Evolutionary conservation across 1,140 invertebrate species (phyloP).

Genomic region (Thaumatotibia leucotreta): DNA sequence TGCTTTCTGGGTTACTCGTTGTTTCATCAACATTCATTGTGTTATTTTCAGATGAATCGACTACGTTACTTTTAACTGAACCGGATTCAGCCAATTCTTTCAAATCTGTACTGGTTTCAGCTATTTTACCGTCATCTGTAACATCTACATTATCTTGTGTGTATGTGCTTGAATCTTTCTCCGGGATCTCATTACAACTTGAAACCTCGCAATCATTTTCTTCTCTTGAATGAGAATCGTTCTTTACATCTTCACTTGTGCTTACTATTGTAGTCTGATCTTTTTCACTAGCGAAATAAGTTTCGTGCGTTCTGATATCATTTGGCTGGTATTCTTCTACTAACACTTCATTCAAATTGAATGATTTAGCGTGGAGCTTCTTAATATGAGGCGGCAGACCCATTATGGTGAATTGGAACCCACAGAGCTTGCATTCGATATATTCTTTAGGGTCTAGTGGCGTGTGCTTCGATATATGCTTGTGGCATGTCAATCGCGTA

Average conservation of each 20-base stretch:
- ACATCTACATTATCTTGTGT: not conserved
- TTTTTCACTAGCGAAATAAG: not conserved
- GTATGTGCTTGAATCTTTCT: not conserved
- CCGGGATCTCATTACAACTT: not conserved
- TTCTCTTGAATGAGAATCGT: not conserved
- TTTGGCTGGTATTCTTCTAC: constrained; percentile 8
- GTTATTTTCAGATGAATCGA: not conserved
- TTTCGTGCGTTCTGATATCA: not conserved
- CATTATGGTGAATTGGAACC: constrained; percentile 22
- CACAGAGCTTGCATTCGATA: constrained; percentile 28
- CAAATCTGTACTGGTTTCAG: not conserved
- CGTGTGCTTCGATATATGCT: constrained; percentile 18
- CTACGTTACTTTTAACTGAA: not conserved
- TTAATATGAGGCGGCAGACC: constrained; percentile 16
- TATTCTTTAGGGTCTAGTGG: constrained; percentile 18
- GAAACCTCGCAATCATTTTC: not conserved
- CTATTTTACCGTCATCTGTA: not conserved
- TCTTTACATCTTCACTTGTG: not conserved
- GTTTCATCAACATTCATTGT: too few relatives aligned
- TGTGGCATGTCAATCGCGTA: constrained; percentile 12
- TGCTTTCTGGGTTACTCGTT: too few relatives aligned
- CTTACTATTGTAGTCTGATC: constrained; percentile 6
- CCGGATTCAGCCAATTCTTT: not conserved
- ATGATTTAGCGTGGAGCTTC: constrained; percentile 17
- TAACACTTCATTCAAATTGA: constrained; percentile 13